Base-by-base conservation (phyloP, 2,797 vertebrate species). In the Lagodon rhomboides region DNA sequence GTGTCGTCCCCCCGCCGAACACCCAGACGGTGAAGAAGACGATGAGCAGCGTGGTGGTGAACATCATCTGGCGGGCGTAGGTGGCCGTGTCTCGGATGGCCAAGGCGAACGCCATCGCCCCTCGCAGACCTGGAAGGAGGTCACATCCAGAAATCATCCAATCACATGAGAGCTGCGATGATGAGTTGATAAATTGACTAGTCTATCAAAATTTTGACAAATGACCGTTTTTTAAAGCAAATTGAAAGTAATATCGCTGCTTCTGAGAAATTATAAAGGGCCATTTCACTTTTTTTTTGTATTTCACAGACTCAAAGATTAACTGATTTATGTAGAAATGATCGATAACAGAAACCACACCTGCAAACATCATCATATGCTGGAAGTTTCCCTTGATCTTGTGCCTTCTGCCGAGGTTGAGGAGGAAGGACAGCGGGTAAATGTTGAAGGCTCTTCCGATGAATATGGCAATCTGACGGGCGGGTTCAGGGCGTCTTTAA, bases 281-380 rank as follows among this genome's bases (percentile, higher is more conserved):
- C 13, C 13, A 13, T 5, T 15, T 16, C 7, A 27, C 15, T 1
- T 20, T 43, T 60, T n/a, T 41, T 22, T 16, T 3, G 11, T 12
- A 51, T n/a, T 51, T 51, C 15, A 51, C 20, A 5, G 16, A 51
- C n/a, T n/a, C 23, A 23, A 12, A 12, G 4, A 53, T 53, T 47
- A 17, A 5, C 15, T 46, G 15, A 16, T 46, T 46, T 3, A 34
- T 34, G 30, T 34, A 46, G 13, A 46, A 46, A 6, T 56, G 1
- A 3, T 17, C n/a, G n/a, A n/a, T n/a, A n/a, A n/a, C n/a, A n/a
- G n/a, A n/a, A n/a, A n/a, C n/a, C 20, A 68, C 95, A 99, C 98
- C 98, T 94, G 98, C 97, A 95, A 99, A 99, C 98, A 99, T 99
- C 98, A 99, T 97, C 98, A 99, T 99, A 87, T 99, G 97, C 91